These are phyloP conservation scores for Listrodromus nycthemerus DNA, from an alignment of 2,888 invertebrate species.

Conservation along the genomic window DNA sequence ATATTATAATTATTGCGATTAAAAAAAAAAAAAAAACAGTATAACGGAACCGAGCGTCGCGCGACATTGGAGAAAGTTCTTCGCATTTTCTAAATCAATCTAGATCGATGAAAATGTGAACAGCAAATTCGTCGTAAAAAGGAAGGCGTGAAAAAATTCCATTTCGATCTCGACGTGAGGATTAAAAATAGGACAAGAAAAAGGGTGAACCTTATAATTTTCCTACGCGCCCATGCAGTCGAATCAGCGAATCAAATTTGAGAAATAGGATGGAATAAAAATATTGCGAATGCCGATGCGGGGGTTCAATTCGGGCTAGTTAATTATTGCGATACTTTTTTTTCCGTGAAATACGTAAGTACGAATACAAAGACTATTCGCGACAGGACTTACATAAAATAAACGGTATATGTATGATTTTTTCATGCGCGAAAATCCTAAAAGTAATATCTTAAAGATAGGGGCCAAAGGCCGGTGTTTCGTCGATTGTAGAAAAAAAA, in stretches of 20 bases:
- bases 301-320: slow-evolving; percentile 1
- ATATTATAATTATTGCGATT: slow-evolving; percentile 17
- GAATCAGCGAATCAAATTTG: not conserved
- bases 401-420: slow-evolving; percentile 36
- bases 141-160: not conserved
- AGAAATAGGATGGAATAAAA: not conserved
- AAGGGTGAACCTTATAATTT: slow-evolving; percentile 8
- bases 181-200: not conserved
- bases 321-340: slow-evolving; percentile 5
- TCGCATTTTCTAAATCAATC: not conserved
- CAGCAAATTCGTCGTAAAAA: not conserved
- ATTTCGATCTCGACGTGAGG: not conserved
- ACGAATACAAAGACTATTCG: slow-evolving; percentile 7
- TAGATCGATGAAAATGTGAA: slow-evolving; percentile 4
- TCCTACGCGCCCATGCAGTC: slow-evolving; percentile 4
- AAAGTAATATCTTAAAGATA: slow-evolving; percentile 38
- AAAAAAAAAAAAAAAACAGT: slow-evolving; percentile 2
- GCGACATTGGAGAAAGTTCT: not conserved
- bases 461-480: slow-evolving; percentile 53
- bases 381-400: slow-evolving; percentile 9
- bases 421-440: slow-evolving; percentile 32
- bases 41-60: slow-evolving; percentile 7
- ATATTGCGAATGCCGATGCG: not conserved
- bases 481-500: slow-evolving; percentile 49
- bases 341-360: slow-evolving; percentile 11